Evolutionary conservation across 2,113 vertebrate genomes (phyloP).

Genomic region (Otis tarda): DNA sequence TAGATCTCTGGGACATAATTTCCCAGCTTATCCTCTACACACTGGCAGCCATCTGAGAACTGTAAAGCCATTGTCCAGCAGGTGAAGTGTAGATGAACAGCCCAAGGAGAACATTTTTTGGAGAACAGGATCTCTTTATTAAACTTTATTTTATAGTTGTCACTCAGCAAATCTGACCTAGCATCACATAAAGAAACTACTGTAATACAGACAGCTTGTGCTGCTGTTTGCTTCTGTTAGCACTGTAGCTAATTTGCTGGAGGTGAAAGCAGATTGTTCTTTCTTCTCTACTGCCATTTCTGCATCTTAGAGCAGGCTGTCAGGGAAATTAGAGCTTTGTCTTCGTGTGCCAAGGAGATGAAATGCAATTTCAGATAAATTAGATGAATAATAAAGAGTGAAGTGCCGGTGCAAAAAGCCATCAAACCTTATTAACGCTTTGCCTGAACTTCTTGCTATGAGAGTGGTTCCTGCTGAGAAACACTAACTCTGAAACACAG

Average conservation of each 20-base stretch:
- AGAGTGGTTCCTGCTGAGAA: not conserved
- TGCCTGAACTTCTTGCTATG: not conserved
- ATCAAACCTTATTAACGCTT: not conserved
- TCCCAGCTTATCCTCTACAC: not conserved
- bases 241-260: not conserved
- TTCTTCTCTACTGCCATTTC: not conserved
- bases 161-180: not conserved
- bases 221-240: not conserved
- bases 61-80: not conserved
- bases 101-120: not conserved
- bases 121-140: not conserved
- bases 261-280: not conserved
- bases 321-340: slow-evolving; percentile 24
- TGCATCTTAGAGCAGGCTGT: not conserved
- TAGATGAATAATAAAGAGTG: slow-evolving; percentile 42
- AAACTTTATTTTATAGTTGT: not conserved
- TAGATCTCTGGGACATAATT: not conserved
- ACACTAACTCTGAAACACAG: not conserved
- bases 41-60: not conserved
- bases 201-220: not conserved
- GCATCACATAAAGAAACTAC: not conserved
- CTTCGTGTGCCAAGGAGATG: not conserved
- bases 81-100: not conserved
- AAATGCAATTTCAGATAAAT: slow-evolving; percentile 49
- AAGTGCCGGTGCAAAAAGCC: slow-evolving; percentile 12